These are phyloP conservation scores for Colletes latitarsis DNA, from an alignment of 1,140 invertebrate species.

Conservation along the genomic window DNA sequence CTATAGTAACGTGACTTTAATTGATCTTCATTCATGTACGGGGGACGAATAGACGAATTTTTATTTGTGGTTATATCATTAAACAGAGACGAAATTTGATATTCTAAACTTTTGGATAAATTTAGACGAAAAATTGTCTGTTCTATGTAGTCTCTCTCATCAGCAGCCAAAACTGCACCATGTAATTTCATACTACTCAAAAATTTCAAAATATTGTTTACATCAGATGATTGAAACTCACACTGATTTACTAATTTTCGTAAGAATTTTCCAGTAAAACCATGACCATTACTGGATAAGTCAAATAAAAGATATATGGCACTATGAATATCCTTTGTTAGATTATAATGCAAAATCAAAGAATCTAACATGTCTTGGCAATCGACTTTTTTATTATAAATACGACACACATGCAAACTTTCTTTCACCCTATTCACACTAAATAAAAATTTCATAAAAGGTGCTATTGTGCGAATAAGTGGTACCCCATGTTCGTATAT, in stretches of 20 bases:
- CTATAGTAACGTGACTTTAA: conserved; percentile 81
- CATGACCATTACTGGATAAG: conserved; percentile 20
- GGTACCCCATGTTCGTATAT: conserved; percentile 77
- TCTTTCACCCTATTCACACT: conserved; percentile 76
- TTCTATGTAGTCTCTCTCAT: background rate
- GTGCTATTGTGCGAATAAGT: conserved; percentile 74
- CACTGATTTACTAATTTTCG: background rate
- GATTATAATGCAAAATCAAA: conserved; percentile 59
- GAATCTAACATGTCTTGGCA: conserved; percentile 69
- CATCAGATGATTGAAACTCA: background rate
- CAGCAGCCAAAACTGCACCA: conserved; percentile 9
- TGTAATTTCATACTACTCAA: conserved; percentile 19
- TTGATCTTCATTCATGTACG: conserved; percentile 81
- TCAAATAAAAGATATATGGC: conserved; percentile 63
- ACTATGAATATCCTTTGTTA: conserved; percentile 57
- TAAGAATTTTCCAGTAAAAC: conserved; percentile 41
- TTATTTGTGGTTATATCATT: background rate
- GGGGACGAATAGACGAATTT: conserved; percentile 63
- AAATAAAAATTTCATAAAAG: conserved; percentile 80
- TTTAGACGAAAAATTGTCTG: background rate
- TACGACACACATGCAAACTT: conserved; percentile 79
- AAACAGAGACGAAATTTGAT: background rate
- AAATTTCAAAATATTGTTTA: conserved; percentile 14
- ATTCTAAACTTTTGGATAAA: background rate
- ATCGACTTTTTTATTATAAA: conserved; percentile 76